Evolutionary conservation across 1,140 invertebrate species (phyloP), one percentile per base, ranked within the genome.

Genomic region (Lasioglossum albipes): DNA sequence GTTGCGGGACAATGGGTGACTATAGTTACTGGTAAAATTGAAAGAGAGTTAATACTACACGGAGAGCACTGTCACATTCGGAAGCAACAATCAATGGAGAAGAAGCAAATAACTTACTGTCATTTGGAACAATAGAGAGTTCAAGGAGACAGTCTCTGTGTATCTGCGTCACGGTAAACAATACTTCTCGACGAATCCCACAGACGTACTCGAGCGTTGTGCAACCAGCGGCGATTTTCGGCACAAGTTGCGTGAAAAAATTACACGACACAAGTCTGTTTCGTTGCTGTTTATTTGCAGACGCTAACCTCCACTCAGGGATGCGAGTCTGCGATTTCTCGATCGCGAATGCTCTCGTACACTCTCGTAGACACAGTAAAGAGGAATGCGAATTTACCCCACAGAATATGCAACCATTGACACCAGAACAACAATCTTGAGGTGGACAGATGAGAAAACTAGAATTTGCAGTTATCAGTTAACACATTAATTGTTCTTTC

Each of bases 11-110:
- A 36, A 36, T 36, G 36, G 36, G 36, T 36, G 36, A 2, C 1
- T 36, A 36, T 36, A 36, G 5, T 36, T 5, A 36, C 36, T 2
- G 36, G 36, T 27, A 27, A 27, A 1, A 27, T 27, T 27, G 74
- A 74, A 82, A 75, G 71, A n/a, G n/a, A 82, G 69, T 87, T 87
- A 62, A 57, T 83, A 82, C 42, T 79, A 75, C n/a, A 82, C 66
- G 61, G 22, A 57, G 18, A 66, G 1, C 52, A 36, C 4, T 73
- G 42, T 12, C 49, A 52, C 52, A 65, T 10, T 72, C 31, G 42
- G 7, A 27, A 54, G 7, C 16, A n/a, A 27, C n/a, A 41, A 62
- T 71, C 7, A 13, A 41, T 4, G 18, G 36, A 36, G 3, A 7
- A 7, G 45, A 65, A 72, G 67, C 18, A 75, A 67, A 74, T 52